Evolutionary conservation across 2,113 vertebrate genomes (phyloP).

Genomic region (Carettochelys insculpta): DNA sequence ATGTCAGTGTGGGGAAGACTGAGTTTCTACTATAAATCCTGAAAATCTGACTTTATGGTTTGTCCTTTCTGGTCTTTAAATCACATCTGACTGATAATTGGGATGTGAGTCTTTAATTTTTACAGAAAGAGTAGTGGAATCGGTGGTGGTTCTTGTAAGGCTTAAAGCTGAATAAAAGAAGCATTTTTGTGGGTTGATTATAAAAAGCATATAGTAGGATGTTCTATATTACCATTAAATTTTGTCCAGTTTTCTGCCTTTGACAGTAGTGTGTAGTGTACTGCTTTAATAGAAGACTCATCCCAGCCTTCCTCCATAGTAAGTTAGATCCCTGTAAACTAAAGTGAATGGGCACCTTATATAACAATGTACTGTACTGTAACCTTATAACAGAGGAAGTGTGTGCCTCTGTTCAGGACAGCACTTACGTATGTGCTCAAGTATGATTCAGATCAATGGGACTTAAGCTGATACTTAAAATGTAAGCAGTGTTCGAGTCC

Average conservation of each 20-base stretch:
- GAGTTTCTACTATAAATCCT: conserved; percentile 30
- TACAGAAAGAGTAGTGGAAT: neutral
- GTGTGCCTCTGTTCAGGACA: conserved; percentile 11
- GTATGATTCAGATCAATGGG: neutral
- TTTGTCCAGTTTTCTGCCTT: neutral
- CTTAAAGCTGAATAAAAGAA: neutral
- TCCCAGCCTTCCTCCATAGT: neutral
- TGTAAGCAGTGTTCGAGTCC: neutral
- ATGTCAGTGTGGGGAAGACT: conserved; percentile 8
- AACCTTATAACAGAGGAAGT: conserved; percentile 18
- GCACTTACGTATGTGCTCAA: conserved; percentile 30
- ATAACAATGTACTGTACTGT: too few species aligned
- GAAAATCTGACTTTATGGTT: neutral
- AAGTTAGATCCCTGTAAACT: neutral
- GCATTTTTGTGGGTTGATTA: neutral
- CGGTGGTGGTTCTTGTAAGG: neutral
- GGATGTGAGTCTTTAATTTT: neutral
- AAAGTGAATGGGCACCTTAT: conserved; percentile 29
- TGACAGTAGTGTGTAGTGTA: neutral
- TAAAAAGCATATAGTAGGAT: neutral
- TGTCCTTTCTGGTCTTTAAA: conserved; percentile 13
- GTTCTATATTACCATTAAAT: neutral
- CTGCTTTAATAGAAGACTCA: neutral
- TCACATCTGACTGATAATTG: neutral
- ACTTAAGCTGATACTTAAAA: neutral